Conservation (phyloP, 2,888 invertebrate species). For the Lasioglossum morio region DNA sequence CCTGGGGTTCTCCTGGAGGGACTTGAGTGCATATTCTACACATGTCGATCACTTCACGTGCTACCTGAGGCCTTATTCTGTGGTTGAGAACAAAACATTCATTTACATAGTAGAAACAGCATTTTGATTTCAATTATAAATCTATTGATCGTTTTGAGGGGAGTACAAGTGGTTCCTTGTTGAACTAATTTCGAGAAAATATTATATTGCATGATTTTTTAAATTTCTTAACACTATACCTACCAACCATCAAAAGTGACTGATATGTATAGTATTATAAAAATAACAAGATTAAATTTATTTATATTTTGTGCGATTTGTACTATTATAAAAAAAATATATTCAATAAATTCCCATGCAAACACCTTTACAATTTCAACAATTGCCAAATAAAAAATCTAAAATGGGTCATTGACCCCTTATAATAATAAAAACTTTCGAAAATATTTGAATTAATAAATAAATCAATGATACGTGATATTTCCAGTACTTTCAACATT, state of each 20-base stretch:
- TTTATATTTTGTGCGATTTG: too few relatives aligned
- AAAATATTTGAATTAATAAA: not conserved
- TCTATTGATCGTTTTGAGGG: not conserved
- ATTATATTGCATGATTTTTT: not conserved
- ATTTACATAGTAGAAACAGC: not conserved
- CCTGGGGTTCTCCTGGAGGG: conserved; percentile 95
- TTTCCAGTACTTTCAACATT: not conserved
- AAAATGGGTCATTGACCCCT: too few relatives aligned
- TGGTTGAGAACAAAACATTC: conserved; percentile 70
- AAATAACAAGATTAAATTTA: too few relatives aligned
- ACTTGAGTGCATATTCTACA: conserved; percentile 97
- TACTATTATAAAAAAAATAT: too few relatives aligned
- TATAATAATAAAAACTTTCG: not conserved
- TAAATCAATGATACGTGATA: not conserved
- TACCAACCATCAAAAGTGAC: too few relatives aligned
- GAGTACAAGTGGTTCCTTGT: not conserved
- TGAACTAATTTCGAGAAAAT: not conserved
- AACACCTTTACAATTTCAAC: too few relatives aligned
- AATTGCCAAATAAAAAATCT: too few relatives aligned
- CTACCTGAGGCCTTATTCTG: conserved; percentile 97
- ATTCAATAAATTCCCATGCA: too few relatives aligned
- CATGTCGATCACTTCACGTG: conserved; percentile 97
- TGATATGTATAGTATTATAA: too few relatives aligned
- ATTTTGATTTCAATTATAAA: not conserved
- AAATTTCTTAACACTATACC: not conserved